Evolutionary conservation across 2,888 invertebrate genomes (phyloP), one percentile per base, ranked within the genome.

Genomic region (Xestia c-nigrum): DNA sequence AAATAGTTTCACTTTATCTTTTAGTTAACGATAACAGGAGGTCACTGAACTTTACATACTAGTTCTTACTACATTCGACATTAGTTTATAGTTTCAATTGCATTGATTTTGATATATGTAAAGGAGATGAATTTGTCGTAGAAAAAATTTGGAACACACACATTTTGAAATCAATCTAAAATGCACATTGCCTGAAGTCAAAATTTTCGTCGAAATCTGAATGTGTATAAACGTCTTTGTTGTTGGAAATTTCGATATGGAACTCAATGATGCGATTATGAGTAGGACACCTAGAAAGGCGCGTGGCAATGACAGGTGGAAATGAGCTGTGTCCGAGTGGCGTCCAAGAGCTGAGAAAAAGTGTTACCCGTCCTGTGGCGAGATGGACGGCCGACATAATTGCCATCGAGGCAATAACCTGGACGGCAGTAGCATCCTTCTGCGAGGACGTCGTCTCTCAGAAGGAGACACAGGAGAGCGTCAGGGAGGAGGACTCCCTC

Each of bases 21-120:
- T 46, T 71, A 50, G 47, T 46, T 47, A 19, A 63, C 43, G 74
- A 71, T 74, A 64, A 74, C 43, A 63, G 21, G 9, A 47, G 70
- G 71, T 71, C 63, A 38, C 0, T 67, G 50, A 67, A 50, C 67
- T 50, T 67, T 50, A 47, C 31, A 14, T 24, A 31, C 7, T 31
- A 16, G 57, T 59, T 59, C 31, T n/a, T 31, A 31, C 16, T 59
- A 24, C 31, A 59, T 59, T 31, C 3, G 16, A 31, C 14, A 24
- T 31, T 7, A 31, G 24, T 16, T 59, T 57, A 6, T 6, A 57
- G 24, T 24, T 24, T 24, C 24, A 14, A 16, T 24, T 31, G 14
- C 57, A 16, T 14, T 57, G 5, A 14, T 57, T 57, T 16, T 16
- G 57, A 0, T 14, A n/a, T 31, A 31, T 31, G 1, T 57, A 24